Conservation (phyloP, 2,113 vertebrate species). For the Theropithecus gelada region DNA sequence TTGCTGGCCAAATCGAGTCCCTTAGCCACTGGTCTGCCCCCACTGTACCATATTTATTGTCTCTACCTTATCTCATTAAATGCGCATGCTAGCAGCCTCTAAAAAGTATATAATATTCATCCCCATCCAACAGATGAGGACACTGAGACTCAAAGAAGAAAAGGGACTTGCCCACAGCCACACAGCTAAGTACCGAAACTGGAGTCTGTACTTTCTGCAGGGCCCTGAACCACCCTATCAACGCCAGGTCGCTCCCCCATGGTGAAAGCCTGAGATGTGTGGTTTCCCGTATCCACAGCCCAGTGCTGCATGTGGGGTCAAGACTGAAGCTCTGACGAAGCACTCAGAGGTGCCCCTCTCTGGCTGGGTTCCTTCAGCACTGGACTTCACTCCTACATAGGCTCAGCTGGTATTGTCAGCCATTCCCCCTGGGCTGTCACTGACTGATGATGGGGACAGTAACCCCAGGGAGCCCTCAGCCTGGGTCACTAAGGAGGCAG, state of each 20-base stretch:
- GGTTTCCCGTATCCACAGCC: background rate
- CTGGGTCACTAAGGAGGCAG: slow-evolving; percentile 13
- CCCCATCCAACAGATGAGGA: background rate
- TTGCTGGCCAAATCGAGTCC: background rate
- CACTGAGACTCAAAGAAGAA: background rate
- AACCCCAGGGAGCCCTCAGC: background rate
- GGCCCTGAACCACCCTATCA: background rate
- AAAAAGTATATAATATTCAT: background rate
- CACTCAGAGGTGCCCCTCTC: background rate
- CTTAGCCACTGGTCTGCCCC: background rate
- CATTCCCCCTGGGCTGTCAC: slow-evolving; percentile 30
- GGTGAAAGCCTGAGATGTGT: background rate
- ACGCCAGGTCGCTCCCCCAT: background rate
- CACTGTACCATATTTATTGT: rapidly evolving
- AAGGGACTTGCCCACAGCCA: background rate
- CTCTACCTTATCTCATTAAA: background rate
- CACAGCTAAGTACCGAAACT: background rate
- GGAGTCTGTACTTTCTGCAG: background rate
- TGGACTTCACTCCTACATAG: background rate
- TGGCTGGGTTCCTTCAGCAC: background rate
- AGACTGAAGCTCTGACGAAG: background rate
- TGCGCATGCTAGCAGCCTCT: background rate
- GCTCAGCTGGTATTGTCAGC: slow-evolving; percentile 57
- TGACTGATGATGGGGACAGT: slow-evolving; percentile 27
- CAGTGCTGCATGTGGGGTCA: too few relatives aligned